Conservation (phyloP, 2,888 invertebrate species). For the Euclidia mi region DNA sequence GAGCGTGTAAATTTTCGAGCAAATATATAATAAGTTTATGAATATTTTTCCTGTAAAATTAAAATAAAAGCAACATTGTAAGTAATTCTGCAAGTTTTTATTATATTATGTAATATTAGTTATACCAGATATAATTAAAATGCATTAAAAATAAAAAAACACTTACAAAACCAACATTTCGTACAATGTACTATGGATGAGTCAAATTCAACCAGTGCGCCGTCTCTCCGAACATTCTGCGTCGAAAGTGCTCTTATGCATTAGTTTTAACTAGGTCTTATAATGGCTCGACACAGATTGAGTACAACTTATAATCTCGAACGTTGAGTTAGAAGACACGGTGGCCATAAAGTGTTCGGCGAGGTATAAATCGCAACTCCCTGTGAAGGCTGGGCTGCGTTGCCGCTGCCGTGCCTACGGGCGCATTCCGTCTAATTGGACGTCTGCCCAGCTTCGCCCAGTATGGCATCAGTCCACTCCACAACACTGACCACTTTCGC, state of each 20-base stretch:
- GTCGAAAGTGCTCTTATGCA: not conserved
- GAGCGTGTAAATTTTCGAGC: too few species aligned
- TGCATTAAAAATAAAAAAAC: too few species aligned
- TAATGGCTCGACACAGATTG: constrained; percentile 18
- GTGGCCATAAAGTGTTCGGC: constrained; percentile 47
- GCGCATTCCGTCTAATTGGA: constrained; percentile 88
- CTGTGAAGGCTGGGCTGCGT: constrained; percentile 68
- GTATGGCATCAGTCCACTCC: constrained; percentile 76
- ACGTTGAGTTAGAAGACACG: constrained; percentile 32
- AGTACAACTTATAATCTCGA: constrained; percentile 41
- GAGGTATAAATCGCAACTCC: constrained; percentile 67
- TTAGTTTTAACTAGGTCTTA: not conserved
- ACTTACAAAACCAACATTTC: too few species aligned
- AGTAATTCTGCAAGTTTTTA: too few species aligned
- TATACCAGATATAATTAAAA: too few species aligned
- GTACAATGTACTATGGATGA: too few species aligned
- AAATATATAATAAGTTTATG: too few species aligned
- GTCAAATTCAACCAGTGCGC: too few species aligned
- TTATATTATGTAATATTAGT: too few species aligned
- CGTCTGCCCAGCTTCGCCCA: constrained; percentile 73
- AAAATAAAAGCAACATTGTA: too few species aligned
- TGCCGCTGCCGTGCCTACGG: constrained; percentile 61
- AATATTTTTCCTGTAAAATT: too few species aligned
- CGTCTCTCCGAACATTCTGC: too few species aligned
- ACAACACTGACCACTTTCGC: constrained; percentile 81